These are phyloP conservation scores for Tethya wilhelma DNA, from an alignment of 37 sponge, comb jelly and placozoan genomes.

Conservation along the genomic window DNA sequence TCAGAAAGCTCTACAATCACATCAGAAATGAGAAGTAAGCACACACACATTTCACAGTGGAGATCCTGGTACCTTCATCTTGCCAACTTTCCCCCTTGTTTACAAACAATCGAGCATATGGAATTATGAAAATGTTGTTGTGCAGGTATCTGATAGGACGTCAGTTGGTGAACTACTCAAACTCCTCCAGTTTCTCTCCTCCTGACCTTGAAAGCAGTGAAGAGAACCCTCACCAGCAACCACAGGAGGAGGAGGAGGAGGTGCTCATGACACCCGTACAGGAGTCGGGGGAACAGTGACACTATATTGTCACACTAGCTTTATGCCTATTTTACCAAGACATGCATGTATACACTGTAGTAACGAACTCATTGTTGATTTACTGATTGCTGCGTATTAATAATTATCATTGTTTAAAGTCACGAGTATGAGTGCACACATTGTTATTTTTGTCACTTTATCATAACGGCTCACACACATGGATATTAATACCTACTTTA, in stretches of 20 bases:
- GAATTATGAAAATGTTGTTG: background rate
- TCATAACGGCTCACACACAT: too few relatives aligned
- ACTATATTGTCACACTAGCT: too few relatives aligned
- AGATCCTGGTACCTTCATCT: background rate
- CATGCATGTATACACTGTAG: too few relatives aligned
- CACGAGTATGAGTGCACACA: too few relatives aligned
- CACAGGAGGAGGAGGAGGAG: background rate
- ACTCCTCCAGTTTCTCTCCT: background rate
- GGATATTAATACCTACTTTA: too few relatives aligned
- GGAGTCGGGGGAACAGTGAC: conserved; percentile 32
- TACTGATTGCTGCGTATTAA: too few relatives aligned
- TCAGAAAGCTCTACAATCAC: conserved; percentile 76
- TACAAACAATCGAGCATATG: background rate
- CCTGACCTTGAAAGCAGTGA: background rate
- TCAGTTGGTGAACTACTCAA: conserved; percentile 79
- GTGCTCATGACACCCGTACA: conserved; percentile 9
- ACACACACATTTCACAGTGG: background rate
- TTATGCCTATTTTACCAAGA: too few relatives aligned
- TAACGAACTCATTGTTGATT: too few relatives aligned
- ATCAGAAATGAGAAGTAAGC: conserved; percentile 92
- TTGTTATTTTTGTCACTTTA: too few relatives aligned
- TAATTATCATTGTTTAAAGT: too few relatives aligned
- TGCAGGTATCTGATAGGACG: conserved; percentile 90
- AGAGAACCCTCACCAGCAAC: background rate
- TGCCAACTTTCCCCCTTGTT: background rate